These are phyloP conservation scores for Gymnocheta viridis DNA, from an alignment of 2,888 invertebrate genomes.

Conservation along the genomic window DNA sequence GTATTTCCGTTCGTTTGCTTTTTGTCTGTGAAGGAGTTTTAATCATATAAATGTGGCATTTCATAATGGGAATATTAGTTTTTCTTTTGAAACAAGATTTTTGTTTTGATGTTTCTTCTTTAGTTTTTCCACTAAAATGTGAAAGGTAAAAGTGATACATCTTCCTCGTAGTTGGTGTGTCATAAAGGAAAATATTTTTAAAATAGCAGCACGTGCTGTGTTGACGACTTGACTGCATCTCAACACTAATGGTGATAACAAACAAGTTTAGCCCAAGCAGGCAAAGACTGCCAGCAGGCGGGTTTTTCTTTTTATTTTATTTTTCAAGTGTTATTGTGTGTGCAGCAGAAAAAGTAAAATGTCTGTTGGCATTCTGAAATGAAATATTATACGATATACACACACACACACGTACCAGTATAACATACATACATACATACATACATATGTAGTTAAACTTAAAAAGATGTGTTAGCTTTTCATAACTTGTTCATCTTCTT, in stretches of 20 bases:
- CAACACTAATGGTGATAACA: constrained; percentile 55
- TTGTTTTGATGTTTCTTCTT: constrained; percentile 40
- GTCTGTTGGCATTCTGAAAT: constrained; percentile 52
- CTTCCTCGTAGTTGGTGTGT: not conserved
- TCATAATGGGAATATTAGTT: constrained; percentile 40
- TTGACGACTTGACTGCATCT: constrained; percentile 48
- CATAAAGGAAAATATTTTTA: constrained; percentile 16
- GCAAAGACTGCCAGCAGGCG: constrained; percentile 24
- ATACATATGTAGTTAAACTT: not conserved
- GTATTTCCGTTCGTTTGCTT: constrained; percentile 15
- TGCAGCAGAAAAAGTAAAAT: constrained; percentile 23
- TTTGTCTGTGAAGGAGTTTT: not conserved
- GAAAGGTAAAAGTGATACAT: constrained; percentile 32
- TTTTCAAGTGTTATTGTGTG: not conserved
- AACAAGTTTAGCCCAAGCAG: constrained; percentile 40
- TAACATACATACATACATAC: not conserved
- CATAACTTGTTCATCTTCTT: constrained; percentile 52
- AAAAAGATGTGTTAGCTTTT: constrained; percentile 27
- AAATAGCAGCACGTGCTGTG: constrained; percentile 55
- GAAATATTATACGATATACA: constrained; percentile 53
- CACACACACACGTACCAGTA: not conserved
- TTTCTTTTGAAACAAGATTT: constrained; percentile 27
- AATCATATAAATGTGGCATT: constrained; percentile 64
- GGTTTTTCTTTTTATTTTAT: not conserved
- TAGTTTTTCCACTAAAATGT: constrained; percentile 11